phyloP scores from a whole-genome alignment of 2,113 vertebrate species.

The Cottus gobio region DNA sequence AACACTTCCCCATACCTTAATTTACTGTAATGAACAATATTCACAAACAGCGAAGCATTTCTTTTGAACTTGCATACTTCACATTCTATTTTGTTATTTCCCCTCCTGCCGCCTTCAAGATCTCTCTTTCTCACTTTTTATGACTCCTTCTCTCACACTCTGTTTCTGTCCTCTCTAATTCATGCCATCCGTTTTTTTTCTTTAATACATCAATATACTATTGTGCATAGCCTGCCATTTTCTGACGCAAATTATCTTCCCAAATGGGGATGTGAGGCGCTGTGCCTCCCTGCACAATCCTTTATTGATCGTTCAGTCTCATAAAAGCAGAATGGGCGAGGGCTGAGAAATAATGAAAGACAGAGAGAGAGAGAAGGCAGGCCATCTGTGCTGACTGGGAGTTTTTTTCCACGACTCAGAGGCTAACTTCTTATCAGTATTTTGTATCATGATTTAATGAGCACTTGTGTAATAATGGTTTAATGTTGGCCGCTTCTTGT shows the following conservation, averaged over 20 bases:
- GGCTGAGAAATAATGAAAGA: conserved; percentile 46
- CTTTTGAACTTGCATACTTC: background rate
- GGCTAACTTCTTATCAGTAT: conserved; percentile 96
- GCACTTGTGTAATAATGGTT: conserved; percentile 7
- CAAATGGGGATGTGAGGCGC: conserved; percentile 79
- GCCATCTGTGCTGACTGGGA: conserved; percentile 84
- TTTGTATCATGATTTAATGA: conserved; percentile 93
- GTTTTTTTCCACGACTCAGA: conserved; percentile 92
- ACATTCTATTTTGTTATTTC: conserved; percentile 12
- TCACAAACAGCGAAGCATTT: background rate
- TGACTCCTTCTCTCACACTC: conserved; percentile 10
- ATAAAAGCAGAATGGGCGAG: conserved; percentile 82
- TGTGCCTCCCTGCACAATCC: conserved; percentile 84
- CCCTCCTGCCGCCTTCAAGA: background rate
- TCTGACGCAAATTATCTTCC: conserved; percentile 87
- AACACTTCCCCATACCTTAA: background rate
- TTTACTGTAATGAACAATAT: background rate
- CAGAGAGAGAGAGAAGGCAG: conserved; percentile 32
- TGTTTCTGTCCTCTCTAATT: conserved; percentile 31
- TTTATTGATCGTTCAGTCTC: conserved; percentile 93
- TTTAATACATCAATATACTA: conserved; percentile 89
- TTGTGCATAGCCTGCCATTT: conserved; percentile 82
- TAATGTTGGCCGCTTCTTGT: background rate
- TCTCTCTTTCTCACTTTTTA: conserved; percentile 18
- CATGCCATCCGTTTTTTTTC: conserved; percentile 72